A percentile compares a stretch with the other conserved stretches of the same genome.
Evolutionary conservation across 2,113 vertebrate genomes (phyloP).

Genomic region (Calidris pygmaea): DNA sequence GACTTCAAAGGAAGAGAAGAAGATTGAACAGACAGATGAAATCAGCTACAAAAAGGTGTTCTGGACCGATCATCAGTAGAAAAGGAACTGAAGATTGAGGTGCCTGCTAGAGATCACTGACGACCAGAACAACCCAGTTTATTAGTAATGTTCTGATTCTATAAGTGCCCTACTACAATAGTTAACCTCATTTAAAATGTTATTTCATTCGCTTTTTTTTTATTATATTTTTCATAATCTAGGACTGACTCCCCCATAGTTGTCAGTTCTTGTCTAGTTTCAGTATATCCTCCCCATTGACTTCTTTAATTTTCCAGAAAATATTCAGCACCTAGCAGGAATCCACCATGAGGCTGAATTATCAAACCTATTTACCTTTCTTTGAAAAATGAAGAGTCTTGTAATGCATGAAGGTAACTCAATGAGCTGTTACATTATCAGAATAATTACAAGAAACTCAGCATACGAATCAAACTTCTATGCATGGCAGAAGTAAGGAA

Average conservation of each 20-base stretch:
- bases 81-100: not conserved
- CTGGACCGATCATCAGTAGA: not conserved
- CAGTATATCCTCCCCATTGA: not conserved
- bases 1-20: conserved; percentile 18
- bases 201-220: not conserved
- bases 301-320: not conserved
- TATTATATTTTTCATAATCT: not conserved
- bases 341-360: not conserved
- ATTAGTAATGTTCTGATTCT: not conserved
- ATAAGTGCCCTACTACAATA: not conserved
- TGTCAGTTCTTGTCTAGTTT: not conserved
- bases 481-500: not conserved
- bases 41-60: conserved; percentile 4
- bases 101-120: not conserved
- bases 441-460: conserved; percentile 1
- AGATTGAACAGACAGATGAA: conserved; percentile 5
- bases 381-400: not conserved
- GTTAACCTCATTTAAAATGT: not conserved
- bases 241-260: not conserved
- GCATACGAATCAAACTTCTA: not conserved
- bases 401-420: not conserved
- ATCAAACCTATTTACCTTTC: not conserved
- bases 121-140: not conserved
- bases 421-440: not conserved
- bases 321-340: not conserved